These are phyloP conservation scores for Echinops telfairi DNA, from an alignment of 2,113 vertebrate genomes.

Conservation along the genomic window DNA sequence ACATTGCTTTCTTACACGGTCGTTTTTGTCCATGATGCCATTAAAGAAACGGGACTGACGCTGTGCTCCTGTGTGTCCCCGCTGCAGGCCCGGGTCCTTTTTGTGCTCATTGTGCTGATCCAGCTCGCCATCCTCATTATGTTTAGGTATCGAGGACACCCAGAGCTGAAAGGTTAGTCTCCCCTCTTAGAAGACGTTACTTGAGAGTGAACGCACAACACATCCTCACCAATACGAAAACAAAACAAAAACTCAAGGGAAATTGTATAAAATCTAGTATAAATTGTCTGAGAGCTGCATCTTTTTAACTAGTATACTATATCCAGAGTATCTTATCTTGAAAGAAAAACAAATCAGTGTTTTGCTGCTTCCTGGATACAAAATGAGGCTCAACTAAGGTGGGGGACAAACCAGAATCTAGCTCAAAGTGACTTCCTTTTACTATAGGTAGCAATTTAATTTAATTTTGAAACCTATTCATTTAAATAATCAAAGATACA, in stretches of 20 bases:
- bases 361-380: conserved; percentile 43
- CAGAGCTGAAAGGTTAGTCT: conserved; percentile 90
- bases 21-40: conserved; percentile 28
- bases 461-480: conserved; percentile 15
- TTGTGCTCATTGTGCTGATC: conserved; percentile 88
- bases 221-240: background rate
- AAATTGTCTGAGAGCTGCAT: conserved; percentile 32
- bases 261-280: no score
- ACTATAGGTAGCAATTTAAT: conserved; percentile 15
- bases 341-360: background rate
- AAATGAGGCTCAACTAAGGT: conserved; percentile 13
- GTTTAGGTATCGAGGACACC: conserved; percentile 89
- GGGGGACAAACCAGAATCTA: background rate
- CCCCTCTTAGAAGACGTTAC: conserved; percentile 33
- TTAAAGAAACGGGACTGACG: background rate
- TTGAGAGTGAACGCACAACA: background rate
- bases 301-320: background rate
- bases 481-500: conserved; percentile 27
- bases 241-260: background rate
- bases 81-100: conserved; percentile 89
- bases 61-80: conserved; percentile 63
- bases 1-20: conserved; percentile 34
- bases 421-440: conserved; percentile 18
- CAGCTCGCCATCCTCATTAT: conserved; percentile 90
- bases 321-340: background rate